Evolutionary conservation across 2,113 vertebrate species (phyloP), one percentile per base, ranked within the genome.

Genomic region (Lampris megalopsis): DNA sequence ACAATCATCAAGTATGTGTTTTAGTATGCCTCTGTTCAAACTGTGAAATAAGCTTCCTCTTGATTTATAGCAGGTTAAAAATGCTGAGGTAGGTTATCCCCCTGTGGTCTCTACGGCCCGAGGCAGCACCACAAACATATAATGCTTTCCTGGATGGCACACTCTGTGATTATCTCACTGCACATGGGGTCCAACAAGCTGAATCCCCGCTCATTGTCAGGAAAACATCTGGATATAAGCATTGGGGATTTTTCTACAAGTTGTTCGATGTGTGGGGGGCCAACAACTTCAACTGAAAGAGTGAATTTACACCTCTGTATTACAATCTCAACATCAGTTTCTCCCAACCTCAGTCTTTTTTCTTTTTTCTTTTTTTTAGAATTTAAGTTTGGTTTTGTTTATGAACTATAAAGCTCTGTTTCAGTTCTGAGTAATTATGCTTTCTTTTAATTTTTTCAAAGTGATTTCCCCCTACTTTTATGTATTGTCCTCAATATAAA

Each of bases 131-230:
- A 24, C 11, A 50, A 73, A 73, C 58, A 24, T 36, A 62, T 13
- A 47, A 40, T 10, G 10, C 13, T 63, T 36, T 66, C 47, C 37
- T 63, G 65, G 68, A 53, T 61, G 71, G 11, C 60, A 56, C 71
- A 62, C 61, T 50, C 69, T 64, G 42, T 77, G 73, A 84, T 89
- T 79, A 82, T 62, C 60, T 62, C 53, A 59, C 47, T 52, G 42
- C 58, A 53, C 45, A 11, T n/a, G 42, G 11, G 50, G 38, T 65
- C 56, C 37, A 68, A 58, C 56, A 5, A 40, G 8, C 47, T n/a
- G 50, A 35, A 62, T 10, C 35, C 54, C 40, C 63, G 53, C n/a
- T 59, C 53, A 35, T 40, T 75, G 42, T 75, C 37, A 36, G 57
- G 64, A 42, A 73, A 41, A 45, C 56, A 54, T 24, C 49, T 70